Base-by-base conservation (phyloP, 2,888 invertebrate genomes). In the Eupithecia insigniata region DNA sequence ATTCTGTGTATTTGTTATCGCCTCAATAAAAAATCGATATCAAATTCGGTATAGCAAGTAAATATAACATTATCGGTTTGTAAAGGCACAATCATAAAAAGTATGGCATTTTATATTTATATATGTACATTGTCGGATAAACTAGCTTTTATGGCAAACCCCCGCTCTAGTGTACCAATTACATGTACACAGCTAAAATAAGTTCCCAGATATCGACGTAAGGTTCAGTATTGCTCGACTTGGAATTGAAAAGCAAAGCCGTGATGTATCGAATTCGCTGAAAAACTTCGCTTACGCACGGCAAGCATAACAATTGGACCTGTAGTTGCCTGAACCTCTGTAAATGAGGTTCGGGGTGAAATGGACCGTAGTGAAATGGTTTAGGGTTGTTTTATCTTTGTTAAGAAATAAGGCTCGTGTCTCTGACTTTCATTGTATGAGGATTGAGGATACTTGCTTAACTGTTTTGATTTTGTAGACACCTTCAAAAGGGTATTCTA, bases 251-350 rank as follows among this genome's bases (percentile, higher is more conserved):
- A 62, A 34, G 60, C 22, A 36, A 64, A 64, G 58, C 60, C 62
- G 71, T 66, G 75, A 78, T 68, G 66, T 67, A 72, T 74, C 70
- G 69, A 28, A 66, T 66, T 65, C 36, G 46, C 68, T 65, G 65
- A 72, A 70, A 70, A 70, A 71, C 68, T 69, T 69, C 68, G 70
- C 68, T 75, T 66, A 68, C 72, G 64, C 67, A 51, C 73, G 65
- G 71, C 70, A 61, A 73, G 74, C 70, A 73, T 75, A 72, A 72
- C 78, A 76, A 73, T 75, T 66, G 76, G 58, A 64, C 60, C 60
- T 43, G 26, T 26, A 67, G 61, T 55, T 69, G 43, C 30, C 51
- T 30, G 46, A 28, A 28, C 58, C 65, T 65, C 64, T 70, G 30
- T 32, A 22, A 22, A 22, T 34, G n/a, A 22, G 18, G n/a, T 12